Base-by-base conservation (phyloP, 2,888 invertebrate species). In the Erebia aethiops region DNA sequence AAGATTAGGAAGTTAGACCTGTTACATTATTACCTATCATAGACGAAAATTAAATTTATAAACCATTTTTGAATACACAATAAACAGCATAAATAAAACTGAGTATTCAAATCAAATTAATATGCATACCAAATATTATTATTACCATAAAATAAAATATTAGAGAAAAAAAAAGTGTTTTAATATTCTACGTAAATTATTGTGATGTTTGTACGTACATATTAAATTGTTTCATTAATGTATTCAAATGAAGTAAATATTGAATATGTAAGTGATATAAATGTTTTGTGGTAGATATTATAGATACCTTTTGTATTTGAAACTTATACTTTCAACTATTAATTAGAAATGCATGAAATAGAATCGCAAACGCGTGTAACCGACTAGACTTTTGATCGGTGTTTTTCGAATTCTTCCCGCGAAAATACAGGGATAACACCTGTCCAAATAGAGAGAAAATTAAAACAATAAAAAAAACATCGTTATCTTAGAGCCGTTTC, bases 261-360 rank as follows among this genome's bases (percentile, higher is more conserved):
- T 67, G 58, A 43, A 70, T 68, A 62, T 64, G 52, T 71, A 67
- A 65, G 60, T 71, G 69, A 49, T 1, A 67, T 73, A 73, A 69
- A 69, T 60, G 69, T 67, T 67, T 71, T 67, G 69, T 46, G 21
- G 46, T 60, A 69, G 62, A 43, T 71, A 58, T n/a, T 18, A 18
- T 18, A 67, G 16, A 52, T 56, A 49, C 58, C 58, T 65, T 66
- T 72, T 72, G 66, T 72, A 72, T 72, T 74, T 74, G 66, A 70
- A 72, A 65, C 49, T 70, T 73, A 49, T 70, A 70, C 62, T 62
- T 56, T 63, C 4, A 41, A 41, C 41, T 41, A 4, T n/a, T 16
- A 51, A 26, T 35, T 35, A 35, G 7, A 5, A 35, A 35, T 35
- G 35, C 35, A 35, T 35, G 7, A 35, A 5, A 35, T 35, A 35